Percentiles rank a stretch among this genome's conserved stretches.
Conservation (phyloP, 2,888 invertebrate genomes). For the Erebia epiphron region DNA sequence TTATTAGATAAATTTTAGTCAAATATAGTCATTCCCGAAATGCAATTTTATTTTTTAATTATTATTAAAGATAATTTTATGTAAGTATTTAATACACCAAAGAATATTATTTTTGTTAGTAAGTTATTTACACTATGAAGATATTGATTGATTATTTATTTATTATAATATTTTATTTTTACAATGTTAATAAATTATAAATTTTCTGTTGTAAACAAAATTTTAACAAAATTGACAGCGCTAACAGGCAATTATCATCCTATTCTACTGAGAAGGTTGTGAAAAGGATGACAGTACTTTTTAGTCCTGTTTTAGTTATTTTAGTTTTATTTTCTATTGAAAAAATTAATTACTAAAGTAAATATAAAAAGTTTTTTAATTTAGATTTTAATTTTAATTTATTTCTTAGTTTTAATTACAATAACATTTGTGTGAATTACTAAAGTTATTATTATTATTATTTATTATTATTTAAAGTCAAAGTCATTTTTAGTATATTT, state of each 20-base stretch:
- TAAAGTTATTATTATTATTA: no score
- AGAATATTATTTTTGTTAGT: conserved; percentile 37
- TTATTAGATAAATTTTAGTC: background rate
- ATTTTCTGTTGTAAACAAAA: background rate
- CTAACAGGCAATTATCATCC: background rate
- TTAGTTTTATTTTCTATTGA: background rate
- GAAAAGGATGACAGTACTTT: background rate
- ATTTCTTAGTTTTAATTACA: no score
- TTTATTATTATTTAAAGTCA: no score
- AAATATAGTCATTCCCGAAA: conserved; percentile 6
- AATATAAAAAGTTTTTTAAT: no score
- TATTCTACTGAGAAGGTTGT: background rate
- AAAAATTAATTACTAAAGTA: background rate
- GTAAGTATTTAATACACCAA: conserved; percentile 30
- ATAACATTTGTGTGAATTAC: no score
- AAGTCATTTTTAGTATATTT: background rate
- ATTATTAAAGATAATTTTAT: conserved; percentile 6
- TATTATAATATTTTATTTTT: conserved; percentile 25
- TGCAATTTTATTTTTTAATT: background rate
- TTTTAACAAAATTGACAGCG: background rate
- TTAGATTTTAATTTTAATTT: no score
- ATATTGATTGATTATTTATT: conserved; percentile 13
- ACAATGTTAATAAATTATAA: conserved; percentile 15
- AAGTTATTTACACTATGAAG: conserved; percentile 40
- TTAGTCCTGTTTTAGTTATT: background rate